Evolutionary conservation across 2,888 invertebrate genomes (phyloP), one percentile per base, ranked within the genome.

Genomic region (Patella ulyssiponensis): DNA sequence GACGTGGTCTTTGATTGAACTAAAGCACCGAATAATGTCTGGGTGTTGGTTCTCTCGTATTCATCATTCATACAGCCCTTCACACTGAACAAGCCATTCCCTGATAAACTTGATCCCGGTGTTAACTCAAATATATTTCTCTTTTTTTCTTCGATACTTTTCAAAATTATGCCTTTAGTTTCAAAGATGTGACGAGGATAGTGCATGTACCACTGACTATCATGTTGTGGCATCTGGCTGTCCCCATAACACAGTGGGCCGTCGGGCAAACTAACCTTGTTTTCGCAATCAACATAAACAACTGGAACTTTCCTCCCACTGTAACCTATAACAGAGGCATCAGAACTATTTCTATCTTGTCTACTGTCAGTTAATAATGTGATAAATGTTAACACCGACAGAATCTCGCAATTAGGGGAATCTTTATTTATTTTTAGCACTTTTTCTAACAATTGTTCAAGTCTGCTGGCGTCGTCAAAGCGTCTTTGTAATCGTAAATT

Each of bases 21-120:
- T 70, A 90, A 80, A 12, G 85, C 89, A 44, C 90, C 89, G 84
- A 89, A 90, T 77, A 90, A 78, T 17, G 88, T 82, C 58, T 75
- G 79, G 17, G 82, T 82, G 7, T 85, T 84, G 53, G 54, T 58
- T 71, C 82, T 79, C 75, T 89, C 89, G 85, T 88, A 86, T 12
- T 44, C 56, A 75, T 88, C 88, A 77, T 83, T 81, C 14, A 87
- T 4, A 56, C 75, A 78, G 79, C 85, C 85, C 82, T 79, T 81
- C 3, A 83, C 80, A 79, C 73, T 83, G 80, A 87, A 87, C n/a
- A 86, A 80, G 12, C 84, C 84, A 75, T 80, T 79, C 12, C 86
- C 83, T 27, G 78, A 77, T 15, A 87, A 75, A 54, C 82, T 83
- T 44, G 75, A 76, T 11, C 88, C 87, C 4, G 87, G 87, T 20